These are phyloP conservation scores for Chaenodraco wilsoni DNA, from an alignment of 2,797 vertebrate species.

Conservation along the genomic window DNA sequence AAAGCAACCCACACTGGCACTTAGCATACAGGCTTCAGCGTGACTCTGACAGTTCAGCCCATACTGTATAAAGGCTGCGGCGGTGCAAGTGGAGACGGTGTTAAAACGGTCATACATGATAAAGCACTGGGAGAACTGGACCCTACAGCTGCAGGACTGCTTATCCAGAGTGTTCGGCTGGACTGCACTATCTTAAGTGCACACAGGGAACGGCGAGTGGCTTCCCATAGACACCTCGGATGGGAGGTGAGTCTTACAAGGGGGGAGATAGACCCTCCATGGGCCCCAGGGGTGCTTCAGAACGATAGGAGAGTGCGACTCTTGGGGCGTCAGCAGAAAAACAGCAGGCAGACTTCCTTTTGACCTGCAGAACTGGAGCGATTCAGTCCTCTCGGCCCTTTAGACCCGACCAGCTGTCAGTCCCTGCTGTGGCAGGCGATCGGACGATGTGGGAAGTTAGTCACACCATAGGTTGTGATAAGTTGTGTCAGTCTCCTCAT, in stretches of 20 bases:
- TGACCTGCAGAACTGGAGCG: conserved; percentile 45
- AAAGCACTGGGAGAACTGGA: conserved; percentile 48
- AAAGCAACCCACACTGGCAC: conserved; percentile 73
- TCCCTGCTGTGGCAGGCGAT: conserved; percentile 38
- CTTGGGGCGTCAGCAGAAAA: conserved; percentile 34
- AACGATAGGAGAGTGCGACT: conserved; percentile 54
- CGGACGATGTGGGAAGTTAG: conserved; percentile 32
- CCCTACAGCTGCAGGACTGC: conserved; percentile 47
- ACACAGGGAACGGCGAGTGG: conserved; percentile 51
- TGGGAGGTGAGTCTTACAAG: conserved; percentile 46
- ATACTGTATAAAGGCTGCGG: conserved; percentile 71
- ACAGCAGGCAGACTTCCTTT: conserved; percentile 35
- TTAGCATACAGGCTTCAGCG: conserved; percentile 67
- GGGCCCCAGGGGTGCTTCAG: conserved; percentile 44
- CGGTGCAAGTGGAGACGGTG: conserved; percentile 55
- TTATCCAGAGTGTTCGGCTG: conserved; percentile 45
- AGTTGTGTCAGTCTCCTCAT: background rate
- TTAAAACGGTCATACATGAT: conserved; percentile 67
- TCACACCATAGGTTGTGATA: conserved; percentile 4
- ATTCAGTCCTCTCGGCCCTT: conserved; percentile 21
- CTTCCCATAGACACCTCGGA: conserved; percentile 61
- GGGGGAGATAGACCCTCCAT: conserved; percentile 49
- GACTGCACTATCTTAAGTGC: conserved; percentile 70
- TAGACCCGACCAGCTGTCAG: conserved; percentile 49
- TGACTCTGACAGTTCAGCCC: conserved; percentile 61